phyloP scores from a whole-genome alignment of 2,797 vertebrate genomes.

The Alosa sapidissima region DNA sequence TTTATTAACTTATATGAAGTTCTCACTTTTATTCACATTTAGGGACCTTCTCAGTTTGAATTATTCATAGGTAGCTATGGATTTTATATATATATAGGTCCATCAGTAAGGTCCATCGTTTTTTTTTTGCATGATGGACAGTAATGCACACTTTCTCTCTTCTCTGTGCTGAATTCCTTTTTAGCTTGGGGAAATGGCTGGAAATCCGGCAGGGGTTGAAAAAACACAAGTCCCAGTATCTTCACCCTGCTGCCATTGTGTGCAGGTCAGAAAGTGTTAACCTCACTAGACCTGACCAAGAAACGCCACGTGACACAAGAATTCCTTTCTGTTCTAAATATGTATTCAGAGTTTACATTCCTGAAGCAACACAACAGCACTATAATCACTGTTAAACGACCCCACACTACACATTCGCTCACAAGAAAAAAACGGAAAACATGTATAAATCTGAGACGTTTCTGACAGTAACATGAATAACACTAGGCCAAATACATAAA shows the following conservation, averaged over 20 bases:
- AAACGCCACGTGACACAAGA: constrained; percentile 35
- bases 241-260: constrained; percentile 51
- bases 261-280: constrained; percentile 44
- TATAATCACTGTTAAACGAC: constrained; percentile 19
- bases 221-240: constrained; percentile 36
- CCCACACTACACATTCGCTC: not conserved
- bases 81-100: not conserved
- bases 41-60: not conserved
- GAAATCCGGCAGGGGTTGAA: constrained; percentile 48
- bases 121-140: not conserved
- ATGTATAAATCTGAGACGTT: not conserved
- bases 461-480: not conserved
- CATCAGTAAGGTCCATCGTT: not conserved
- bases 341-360: constrained; percentile 27
- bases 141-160: not conserved
- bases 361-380: not conserved
- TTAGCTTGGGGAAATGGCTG: constrained; percentile 41
- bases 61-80: not conserved
- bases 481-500: not conserved
- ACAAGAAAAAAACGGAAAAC: not conserved
- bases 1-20: not conserved
- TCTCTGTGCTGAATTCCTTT: not conserved
- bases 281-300: constrained; percentile 36
- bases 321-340: constrained; percentile 42
- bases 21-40: not conserved